These are phyloP conservation scores for Glaucidium brasilianum DNA, from an alignment of 2,113 vertebrate species.

Conservation along the genomic window DNA sequence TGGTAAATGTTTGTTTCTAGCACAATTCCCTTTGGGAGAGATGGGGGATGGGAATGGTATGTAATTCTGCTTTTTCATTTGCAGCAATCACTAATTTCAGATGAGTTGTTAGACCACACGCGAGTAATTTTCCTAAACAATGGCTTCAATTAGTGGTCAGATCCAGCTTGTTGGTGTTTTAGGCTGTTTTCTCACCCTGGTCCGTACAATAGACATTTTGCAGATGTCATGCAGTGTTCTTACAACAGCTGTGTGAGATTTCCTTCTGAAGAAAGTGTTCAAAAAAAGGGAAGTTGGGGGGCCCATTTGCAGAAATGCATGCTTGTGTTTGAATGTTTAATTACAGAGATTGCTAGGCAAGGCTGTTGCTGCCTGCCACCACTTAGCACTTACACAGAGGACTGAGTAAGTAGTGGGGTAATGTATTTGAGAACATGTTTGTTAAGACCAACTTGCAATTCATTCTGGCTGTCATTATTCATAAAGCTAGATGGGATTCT, in stretches of 20 bases:
- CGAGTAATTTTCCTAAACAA: conserved; percentile 69
- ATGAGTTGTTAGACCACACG: conserved; percentile 68
- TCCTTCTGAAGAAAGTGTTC: conserved; percentile 67
- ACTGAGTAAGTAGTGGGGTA: conserved; percentile 30
- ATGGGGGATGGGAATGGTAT: conserved; percentile 1
- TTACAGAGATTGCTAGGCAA: conserved; percentile 48
- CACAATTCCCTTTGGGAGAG: background rate
- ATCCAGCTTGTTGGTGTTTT: conserved; percentile 69
- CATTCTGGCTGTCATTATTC: conserved; percentile 43
- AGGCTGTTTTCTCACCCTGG: conserved; percentile 49
- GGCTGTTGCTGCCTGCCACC: conserved; percentile 50
- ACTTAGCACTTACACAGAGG: conserved; percentile 56
- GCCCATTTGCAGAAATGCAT: conserved; percentile 48
- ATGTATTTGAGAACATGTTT: conserved; percentile 56
- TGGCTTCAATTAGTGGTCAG: conserved; percentile 70
- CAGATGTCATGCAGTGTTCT: conserved; percentile 63
- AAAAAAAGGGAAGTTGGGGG: conserved; percentile 58
- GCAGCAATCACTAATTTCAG: conserved; percentile 67
- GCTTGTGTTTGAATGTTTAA: conserved; percentile 66
- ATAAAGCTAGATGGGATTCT: conserved; percentile 20
- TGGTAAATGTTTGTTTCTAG: conserved; percentile 48
- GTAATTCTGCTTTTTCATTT: conserved; percentile 61
- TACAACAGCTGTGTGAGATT: conserved; percentile 67
- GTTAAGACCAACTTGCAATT: conserved; percentile 57
- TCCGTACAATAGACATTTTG: conserved; percentile 66